These are phyloP conservation scores for Aphaenogaster rudis DNA, from an alignment of 1,140 invertebrate species.

Conservation along the genomic window DNA sequence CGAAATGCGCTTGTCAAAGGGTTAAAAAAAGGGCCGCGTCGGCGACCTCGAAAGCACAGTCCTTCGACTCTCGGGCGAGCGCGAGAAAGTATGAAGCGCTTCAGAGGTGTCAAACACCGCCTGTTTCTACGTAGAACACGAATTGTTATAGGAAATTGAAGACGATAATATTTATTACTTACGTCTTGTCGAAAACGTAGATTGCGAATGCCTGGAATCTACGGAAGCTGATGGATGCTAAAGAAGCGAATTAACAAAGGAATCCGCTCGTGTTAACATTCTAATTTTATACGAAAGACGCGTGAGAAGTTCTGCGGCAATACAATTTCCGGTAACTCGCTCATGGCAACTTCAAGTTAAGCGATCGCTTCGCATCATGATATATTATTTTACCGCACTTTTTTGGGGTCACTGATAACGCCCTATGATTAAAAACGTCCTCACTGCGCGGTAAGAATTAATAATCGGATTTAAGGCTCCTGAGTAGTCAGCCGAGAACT, in stretches of 20 bases:
- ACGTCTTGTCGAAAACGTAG: background rate
- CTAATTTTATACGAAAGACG: background rate
- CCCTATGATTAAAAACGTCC: background rate
- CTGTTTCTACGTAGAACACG: background rate
- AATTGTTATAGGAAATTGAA: constrained; percentile 3
- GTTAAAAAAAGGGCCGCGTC: background rate
- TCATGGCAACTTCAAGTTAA: background rate
- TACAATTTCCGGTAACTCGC: background rate
- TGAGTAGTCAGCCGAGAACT: no score
- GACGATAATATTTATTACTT: background rate
- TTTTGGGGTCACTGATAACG: background rate
- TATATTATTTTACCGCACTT: background rate
- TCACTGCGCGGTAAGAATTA: background rate
- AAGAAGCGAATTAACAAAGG: background rate
- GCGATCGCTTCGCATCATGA: background rate
- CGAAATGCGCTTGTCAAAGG: constrained; percentile 26
- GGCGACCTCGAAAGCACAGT: background rate
- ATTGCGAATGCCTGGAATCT: background rate
- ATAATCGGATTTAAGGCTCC: no score
- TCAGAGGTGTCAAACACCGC: background rate
- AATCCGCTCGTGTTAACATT: background rate
- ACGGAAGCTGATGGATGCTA: background rate
- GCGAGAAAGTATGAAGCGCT: background rate
- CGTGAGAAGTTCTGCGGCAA: background rate
- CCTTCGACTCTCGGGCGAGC: background rate